Evolutionary conservation across 2,888 invertebrate species (phyloP).

Genomic region (Tenthredo mesomela): DNA sequence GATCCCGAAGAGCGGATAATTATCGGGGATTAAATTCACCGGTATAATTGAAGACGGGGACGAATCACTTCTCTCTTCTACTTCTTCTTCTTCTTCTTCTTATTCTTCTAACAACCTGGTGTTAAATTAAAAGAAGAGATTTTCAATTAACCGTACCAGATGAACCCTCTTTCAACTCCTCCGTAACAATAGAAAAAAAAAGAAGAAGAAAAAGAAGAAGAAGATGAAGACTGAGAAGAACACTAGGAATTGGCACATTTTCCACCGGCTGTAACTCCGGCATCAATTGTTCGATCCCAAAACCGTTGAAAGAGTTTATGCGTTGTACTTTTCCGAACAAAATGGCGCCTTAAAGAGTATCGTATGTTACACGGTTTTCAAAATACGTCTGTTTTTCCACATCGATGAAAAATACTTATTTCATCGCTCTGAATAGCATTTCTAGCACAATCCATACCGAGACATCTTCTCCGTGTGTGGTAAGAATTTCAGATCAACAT

Average conservation of each 20-base stretch:
- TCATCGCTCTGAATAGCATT: background rate
- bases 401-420: background rate
- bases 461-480: background rate
- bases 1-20: background rate
- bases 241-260: background rate
- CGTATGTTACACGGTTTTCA: background rate
- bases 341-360: background rate
- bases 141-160: slow-evolving; percentile 29
- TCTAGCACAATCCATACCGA: background rate
- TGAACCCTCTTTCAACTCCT: slow-evolving; percentile 2
- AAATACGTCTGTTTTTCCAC: too few relatives aligned
- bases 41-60: slow-evolving; percentile 27
- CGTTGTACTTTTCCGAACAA: background rate
- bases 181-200: background rate
- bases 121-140: slow-evolving; percentile 35
- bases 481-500: background rate
- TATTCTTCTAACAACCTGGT: background rate
- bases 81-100: background rate
- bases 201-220: background rate
- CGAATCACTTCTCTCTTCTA: background rate
- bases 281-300: background rate
- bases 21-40: slow-evolving; percentile 20
- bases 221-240: background rate
- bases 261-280: background rate
- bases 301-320: background rate